These are phyloP conservation scores for Lipophrys pholis DNA, from an alignment of 2,113 vertebrate species.

Conservation along the genomic window DNA sequence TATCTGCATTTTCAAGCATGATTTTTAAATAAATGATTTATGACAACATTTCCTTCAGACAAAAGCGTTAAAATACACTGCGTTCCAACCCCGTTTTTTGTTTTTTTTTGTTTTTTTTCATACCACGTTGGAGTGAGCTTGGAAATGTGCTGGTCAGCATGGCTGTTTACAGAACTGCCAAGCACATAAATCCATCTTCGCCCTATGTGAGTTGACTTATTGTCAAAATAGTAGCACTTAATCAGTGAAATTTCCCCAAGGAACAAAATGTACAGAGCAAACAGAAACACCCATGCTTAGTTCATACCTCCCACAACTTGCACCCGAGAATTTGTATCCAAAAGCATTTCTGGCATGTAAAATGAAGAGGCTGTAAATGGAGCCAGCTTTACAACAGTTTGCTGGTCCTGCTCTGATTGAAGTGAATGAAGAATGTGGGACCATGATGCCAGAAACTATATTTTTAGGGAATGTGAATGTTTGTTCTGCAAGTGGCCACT, in stretches of 20 bases:
- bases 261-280: slow-evolving; percentile 77
- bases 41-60: slow-evolving; percentile 58
- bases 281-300: slow-evolving; percentile 65
- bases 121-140: slow-evolving; percentile 58
- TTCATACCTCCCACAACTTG: slow-evolving; percentile 62
- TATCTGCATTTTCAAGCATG: slow-evolving; percentile 17
- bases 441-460: background rate
- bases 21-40: slow-evolving; percentile 54
- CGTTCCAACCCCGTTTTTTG: slow-evolving; percentile 33
- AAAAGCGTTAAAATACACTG: slow-evolving; percentile 58
- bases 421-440: slow-evolving; percentile 9
- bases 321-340: slow-evolving; percentile 63
- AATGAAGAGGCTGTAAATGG: slow-evolving; percentile 47
- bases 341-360: slow-evolving; percentile 57
- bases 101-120: slow-evolving; percentile 45
- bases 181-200: slow-evolving; percentile 72
- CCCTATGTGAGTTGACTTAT: slow-evolving; percentile 72
- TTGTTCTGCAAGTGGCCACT: background rate
- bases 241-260: slow-evolving; percentile 71
- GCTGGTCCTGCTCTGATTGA: slow-evolving; percentile 4
- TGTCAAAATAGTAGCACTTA: slow-evolving; percentile 76
- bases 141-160: slow-evolving; percentile 72
- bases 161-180: slow-evolving; percentile 72
- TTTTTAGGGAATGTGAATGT: slow-evolving; percentile 11
- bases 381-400: slow-evolving; percentile 40